Percentiles rank a stretch among this genome's conserved stretches.
These are phyloP conservation scores for Chionis minor DNA, from an alignment of 2,113 vertebrate species.

Conservation along the genomic window DNA sequence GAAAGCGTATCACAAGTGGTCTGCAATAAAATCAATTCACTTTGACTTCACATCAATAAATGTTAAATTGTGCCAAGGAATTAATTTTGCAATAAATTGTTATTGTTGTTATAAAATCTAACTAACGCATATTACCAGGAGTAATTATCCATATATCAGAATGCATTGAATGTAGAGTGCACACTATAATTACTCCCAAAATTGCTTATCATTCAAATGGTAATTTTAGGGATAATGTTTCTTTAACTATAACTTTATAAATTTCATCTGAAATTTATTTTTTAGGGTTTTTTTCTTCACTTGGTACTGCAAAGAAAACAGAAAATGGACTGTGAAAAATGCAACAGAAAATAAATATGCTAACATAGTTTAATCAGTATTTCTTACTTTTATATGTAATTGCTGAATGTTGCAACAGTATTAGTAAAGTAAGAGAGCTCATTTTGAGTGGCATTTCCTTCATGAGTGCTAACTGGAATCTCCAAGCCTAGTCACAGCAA, in stretches of 20 bases:
- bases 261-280: conserved; percentile 67
- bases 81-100: conserved; percentile 86
- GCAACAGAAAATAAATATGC: conserved; percentile 1
- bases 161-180: conserved; percentile 77
- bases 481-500: not conserved
- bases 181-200: conserved; percentile 78
- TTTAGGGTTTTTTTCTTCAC: not conserved
- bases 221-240: conserved; percentile 80
- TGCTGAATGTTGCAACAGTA: not conserved
- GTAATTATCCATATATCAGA: conserved; percentile 86
- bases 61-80: conserved; percentile 83
- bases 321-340: not conserved
- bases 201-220: conserved; percentile 84
- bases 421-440: not conserved
- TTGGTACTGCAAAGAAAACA: not conserved
- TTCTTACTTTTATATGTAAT: not conserved
- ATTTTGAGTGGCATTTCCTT: conserved; percentile 14
- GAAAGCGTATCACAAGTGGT: conserved; percentile 70
- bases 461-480: not conserved
- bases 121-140: conserved; percentile 78
- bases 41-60: conserved; percentile 79
- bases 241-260: conserved; percentile 67
- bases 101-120: conserved; percentile 81
- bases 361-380: not conserved
- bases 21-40: conserved; percentile 78